Base-by-base conservation (phyloP, 2,888 invertebrate genomes). In the Adelphocoris suturalis region DNA sequence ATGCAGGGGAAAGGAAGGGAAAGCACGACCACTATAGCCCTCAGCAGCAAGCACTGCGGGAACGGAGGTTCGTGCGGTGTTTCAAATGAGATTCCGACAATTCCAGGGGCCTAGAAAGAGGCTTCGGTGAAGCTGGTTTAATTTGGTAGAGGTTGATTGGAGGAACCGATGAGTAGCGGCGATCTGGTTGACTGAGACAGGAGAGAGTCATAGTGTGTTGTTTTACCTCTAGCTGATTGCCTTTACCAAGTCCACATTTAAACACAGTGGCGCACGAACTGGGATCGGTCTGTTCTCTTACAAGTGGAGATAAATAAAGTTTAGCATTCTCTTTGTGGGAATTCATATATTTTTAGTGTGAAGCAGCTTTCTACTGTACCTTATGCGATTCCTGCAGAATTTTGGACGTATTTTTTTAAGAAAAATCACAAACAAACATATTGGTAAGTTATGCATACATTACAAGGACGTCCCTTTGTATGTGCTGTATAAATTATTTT, bases 81-180 rank as follows among this genome's bases (percentile, higher is more conserved):
- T 48, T 86, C 76, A 78, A 87, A 87, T 87, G 87, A 87, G 87
- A 87, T 87, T 87, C 87, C 87, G 55, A 76, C 87, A 87, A 87
- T 87, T 75, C 87, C 87, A 76, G 87, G 28, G 27, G 19, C 48
- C 37, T 11, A 47, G 78, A 78, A 78, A 78, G 78, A 78, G 78
- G 78, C 78, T 47, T 78, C 46, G 78, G 46, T 46, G 78, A 47
- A 78, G 78, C 78, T 78, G 78, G 78, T 78, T 78, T 78, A 78
- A 78, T 78, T 46, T 46, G 78, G 19, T 19, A 46, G 19, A 78
- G 78, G 78, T 47, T 78, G 78, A 78, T 78, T 78, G 78, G 78
- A 78, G 78, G 46, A 78, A 78, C 78, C 46, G 47, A 11, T 78
- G 78, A 78, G 47, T 16, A 78, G 78, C 16, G 78, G 47, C 46